A percentile compares a stretch with the other conserved stretches of the same genome.
phyloP scores from a whole-genome alignment of 92 coral and sea anemone species.

The Actinostola sp. region DNA sequence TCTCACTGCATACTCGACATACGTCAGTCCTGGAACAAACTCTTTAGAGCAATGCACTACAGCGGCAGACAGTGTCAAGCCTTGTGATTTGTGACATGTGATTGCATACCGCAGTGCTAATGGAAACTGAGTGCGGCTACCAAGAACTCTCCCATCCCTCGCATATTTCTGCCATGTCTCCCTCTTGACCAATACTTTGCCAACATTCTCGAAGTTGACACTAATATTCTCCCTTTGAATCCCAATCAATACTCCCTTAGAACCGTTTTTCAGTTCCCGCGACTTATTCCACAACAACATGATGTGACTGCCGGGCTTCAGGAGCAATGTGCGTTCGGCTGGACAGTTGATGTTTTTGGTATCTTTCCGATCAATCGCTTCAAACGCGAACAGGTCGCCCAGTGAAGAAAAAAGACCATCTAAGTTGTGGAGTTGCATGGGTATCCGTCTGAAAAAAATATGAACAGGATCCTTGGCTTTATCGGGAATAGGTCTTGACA shows the following conservation, averaged over 20 bases:
- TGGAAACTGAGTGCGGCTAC: conserved; percentile 39
- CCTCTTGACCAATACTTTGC: conserved; percentile 20
- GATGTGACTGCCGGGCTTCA: conserved; percentile 8
- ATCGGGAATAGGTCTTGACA: conserved; percentile 49
- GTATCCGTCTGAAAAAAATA: conserved; percentile 54
- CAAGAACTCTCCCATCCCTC: conserved; percentile 28
- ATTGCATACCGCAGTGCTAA: conserved; percentile 21
- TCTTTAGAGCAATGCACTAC: no score
- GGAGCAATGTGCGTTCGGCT: conserved; percentile 33
- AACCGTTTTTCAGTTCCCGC: conserved; percentile 22
- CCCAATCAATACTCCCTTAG: conserved; percentile 9
- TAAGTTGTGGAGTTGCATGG: conserved; percentile 54
- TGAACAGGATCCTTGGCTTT: conserved; percentile 36
- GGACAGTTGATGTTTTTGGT: conserved; percentile 43
- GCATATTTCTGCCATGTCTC: conserved; percentile 34
- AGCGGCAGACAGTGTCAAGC: no score
- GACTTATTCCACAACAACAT: conserved; percentile 37
- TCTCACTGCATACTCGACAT: conserved; percentile 36
- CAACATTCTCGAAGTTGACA: conserved; percentile 29
- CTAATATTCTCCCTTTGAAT: conserved; percentile 17
- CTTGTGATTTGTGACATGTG: no score
- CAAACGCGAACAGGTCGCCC: conserved; percentile 43
- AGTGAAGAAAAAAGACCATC: conserved; percentile 40
- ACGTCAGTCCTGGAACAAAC: conserved; percentile 25
- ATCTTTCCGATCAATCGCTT: conserved; percentile 52